Evolutionary conservation across 1,140 invertebrate species (phyloP).

Genomic region (Ganaspis sp.): DNA sequence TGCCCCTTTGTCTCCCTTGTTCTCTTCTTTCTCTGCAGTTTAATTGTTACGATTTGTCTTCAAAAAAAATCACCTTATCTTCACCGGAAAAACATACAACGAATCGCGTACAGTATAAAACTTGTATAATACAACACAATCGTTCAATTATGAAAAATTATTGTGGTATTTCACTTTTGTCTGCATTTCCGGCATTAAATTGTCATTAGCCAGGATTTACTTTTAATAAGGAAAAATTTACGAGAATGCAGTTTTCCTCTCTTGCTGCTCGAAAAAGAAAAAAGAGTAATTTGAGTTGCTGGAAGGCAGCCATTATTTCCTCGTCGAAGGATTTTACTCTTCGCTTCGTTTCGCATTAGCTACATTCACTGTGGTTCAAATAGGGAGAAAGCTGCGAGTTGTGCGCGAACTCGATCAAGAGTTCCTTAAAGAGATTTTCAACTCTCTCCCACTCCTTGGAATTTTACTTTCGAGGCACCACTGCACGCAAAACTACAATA

Average conservation of each 20-base stretch:
- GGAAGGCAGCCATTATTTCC: slow-evolving; percentile 11
- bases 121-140: too few relatives aligned
- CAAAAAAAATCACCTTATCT: too few relatives aligned
- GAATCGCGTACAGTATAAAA: too few relatives aligned
- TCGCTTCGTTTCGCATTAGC: slow-evolving; percentile 27
- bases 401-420: neutral
- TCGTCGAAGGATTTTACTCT: slow-evolving; percentile 21
- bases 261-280: slow-evolving; percentile 6
- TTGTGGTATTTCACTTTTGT: too few relatives aligned
- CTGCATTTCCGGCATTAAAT: neutral
- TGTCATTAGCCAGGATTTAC: neutral
- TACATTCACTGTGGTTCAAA: neutral
- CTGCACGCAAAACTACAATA: neutral
- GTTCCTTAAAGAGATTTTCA: neutral
- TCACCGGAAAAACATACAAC: too few relatives aligned
- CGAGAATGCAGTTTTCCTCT: neutral
- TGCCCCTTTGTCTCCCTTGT: too few relatives aligned
- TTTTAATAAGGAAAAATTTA: neutral
- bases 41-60: too few relatives aligned
- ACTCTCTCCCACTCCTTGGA: neutral
- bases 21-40: too few relatives aligned
- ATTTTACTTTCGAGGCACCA: neutral
- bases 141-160: too few relatives aligned
- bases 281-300: slow-evolving; percentile 13
- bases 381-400: neutral